Conservation (phyloP, 1,140 invertebrate genomes). For the Drosophila parabipectinata region DNA sequence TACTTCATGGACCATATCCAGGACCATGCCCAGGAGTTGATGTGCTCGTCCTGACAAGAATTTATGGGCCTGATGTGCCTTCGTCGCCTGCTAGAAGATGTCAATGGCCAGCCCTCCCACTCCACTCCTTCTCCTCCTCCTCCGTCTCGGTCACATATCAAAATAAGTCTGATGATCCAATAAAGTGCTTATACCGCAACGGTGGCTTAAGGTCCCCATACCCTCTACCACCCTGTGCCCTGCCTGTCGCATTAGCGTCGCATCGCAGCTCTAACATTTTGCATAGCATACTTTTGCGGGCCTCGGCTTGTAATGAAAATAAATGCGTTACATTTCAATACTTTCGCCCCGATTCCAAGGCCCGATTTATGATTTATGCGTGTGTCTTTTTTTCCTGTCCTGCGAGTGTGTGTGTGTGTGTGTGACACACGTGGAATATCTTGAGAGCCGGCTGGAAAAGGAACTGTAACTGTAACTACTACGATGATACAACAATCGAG, state of each 20-base stretch:
- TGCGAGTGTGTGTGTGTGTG: conserved; percentile 30
- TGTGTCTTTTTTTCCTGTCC: neutral
- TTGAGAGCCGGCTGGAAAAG: conserved; percentile 46
- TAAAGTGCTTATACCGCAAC: conserved; percentile 78
- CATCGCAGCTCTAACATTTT: conserved; percentile 44
- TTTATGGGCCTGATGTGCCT: conserved; percentile 65
- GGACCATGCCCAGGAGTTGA: conserved; percentile 47
- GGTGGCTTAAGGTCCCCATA: conserved; percentile 57
- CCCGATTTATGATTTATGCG: conserved; percentile 69
- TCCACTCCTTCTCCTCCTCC: conserved; percentile 39
- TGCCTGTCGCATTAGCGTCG: conserved; percentile 42
- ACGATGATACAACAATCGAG: too few relatives aligned
- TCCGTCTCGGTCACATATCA: conserved; percentile 71
- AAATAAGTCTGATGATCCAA: conserved; percentile 82
- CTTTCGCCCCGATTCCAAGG: conserved; percentile 34
- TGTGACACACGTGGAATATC: conserved; percentile 82
- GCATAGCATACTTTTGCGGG: conserved; percentile 73
- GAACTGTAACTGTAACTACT: too few relatives aligned
- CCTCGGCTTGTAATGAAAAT: conserved; percentile 70
- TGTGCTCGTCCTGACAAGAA: conserved; percentile 65
- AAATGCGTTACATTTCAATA: conserved; percentile 83
- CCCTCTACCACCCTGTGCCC: neutral
- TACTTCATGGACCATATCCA: conserved; percentile 44
- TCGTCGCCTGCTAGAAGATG: conserved; percentile 70
- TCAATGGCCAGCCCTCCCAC: conserved; percentile 50